Evolutionary conservation across 2,113 vertebrate species (phyloP), one percentile per base, ranked within the genome.

Genomic region (Chamaea fasciata): DNA sequence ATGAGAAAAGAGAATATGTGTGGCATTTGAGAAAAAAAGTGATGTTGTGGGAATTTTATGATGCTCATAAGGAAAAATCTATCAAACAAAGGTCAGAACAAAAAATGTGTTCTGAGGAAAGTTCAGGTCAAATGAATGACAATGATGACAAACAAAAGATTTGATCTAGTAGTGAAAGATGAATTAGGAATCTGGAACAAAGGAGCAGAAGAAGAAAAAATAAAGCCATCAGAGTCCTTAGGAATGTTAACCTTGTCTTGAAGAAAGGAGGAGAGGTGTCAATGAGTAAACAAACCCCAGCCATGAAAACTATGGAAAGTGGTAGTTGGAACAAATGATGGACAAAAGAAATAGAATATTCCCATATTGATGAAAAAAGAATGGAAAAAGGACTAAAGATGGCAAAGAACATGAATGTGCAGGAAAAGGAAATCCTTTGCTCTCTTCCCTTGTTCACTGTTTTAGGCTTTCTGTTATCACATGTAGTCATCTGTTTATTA

Each of bases 61-160:
- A 83, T 55, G 9, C 28, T 89, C 33, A 46, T 77, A 90, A 85
- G 63, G 46, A 87, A 91, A 92, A 62, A 91, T 90, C 78, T 69
- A 85, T 95, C 67, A 91, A 83, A 68, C 13, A 92, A 97, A 95
- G 63, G 90, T 93, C 85, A 88, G 75, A 6, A 65, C 74, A 87
- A 89, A 65, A 75, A 59, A 3, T 1, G n/a, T 59, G 17, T 70
- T 77, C 71, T 23, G 39, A 77, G n/a, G 13, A 94, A 95, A 93
- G 79, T 94, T 94, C 85, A 83, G 75, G 82, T 86, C 82, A 93
- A 90, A 79, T 77, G 79, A 92, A 94, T 37, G 55, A 74, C 64
- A 91, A 55, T 55, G 24, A 73, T 47, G 50, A 95, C 41, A 67
- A 94, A 87, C 6, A 7, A 69, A 95, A 92, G 24, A 90, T 74